These are phyloP conservation scores for Falco columbarius DNA, from an alignment of 2,797 vertebrate genomes.

Conservation along the genomic window DNA sequence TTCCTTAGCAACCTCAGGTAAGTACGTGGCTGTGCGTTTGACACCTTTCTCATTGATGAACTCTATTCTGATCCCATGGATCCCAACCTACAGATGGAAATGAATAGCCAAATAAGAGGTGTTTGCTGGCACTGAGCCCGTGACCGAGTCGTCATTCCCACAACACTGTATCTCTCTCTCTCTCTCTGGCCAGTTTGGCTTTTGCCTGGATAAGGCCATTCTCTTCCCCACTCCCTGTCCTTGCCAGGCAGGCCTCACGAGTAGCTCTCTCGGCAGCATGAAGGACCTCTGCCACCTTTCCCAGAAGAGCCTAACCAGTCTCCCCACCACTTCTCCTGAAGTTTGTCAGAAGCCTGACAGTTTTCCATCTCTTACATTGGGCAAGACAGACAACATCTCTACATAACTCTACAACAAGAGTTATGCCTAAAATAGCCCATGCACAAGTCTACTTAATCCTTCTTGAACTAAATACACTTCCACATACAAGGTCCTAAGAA, in stretches of 20 bases:
- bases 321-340: background rate
- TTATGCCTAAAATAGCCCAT: background rate
- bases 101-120: slow-evolving; percentile 64
- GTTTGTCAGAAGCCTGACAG: background rate
- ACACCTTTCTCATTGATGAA: slow-evolving; percentile 87
- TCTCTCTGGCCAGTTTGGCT: background rate
- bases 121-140: slow-evolving; percentile 34
- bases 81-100: slow-evolving; percentile 82
- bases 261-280: background rate
- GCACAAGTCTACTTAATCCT: background rate
- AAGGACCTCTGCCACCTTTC: background rate
- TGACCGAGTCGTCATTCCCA: background rate
- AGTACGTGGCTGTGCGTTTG: slow-evolving; percentile 87
- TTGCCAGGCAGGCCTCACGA: background rate
- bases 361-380: background rate
- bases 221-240: background rate
- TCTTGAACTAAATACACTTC: background rate
- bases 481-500: background rate
- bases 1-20: slow-evolving; percentile 88
- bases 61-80: slow-evolving; percentile 87
- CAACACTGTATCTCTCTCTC: background rate
- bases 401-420: background rate
- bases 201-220: background rate
- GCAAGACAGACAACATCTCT: background rate
- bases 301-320: background rate